Conservation (phyloP, 2,113 vertebrate species). For the Coturnix japonica region DNA sequence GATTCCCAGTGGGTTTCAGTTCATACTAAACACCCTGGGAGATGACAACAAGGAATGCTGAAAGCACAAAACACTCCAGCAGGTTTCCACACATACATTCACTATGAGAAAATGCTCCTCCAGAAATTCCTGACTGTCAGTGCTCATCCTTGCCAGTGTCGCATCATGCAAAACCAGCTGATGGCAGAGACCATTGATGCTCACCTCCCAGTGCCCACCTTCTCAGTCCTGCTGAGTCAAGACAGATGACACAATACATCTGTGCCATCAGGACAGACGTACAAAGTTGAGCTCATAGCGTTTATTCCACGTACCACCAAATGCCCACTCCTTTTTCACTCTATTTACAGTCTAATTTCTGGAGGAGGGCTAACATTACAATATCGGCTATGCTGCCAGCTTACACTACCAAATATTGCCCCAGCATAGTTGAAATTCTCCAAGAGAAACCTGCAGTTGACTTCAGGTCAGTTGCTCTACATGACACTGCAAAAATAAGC, state of each 20-base stretch:
- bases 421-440: background rate
- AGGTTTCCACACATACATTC: background rate
- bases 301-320: background rate
- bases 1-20: background rate
- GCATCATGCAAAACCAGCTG: background rate
- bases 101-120: background rate
- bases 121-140: background rate
- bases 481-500: background rate
- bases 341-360: background rate
- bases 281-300: background rate
- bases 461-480: background rate
- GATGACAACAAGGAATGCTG: background rate
- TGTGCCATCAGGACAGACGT: rapidly evolving
- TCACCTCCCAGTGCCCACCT: background rate
- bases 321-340: background rate
- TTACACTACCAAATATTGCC: background rate
- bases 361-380: background rate
- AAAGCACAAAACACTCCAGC: background rate
- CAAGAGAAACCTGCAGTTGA: background rate
- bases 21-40: background rate
- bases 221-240: background rate
- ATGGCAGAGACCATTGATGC: background rate
- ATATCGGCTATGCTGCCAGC: background rate
- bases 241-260: background rate
- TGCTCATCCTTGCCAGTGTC: background rate